phyloP scores from a whole-genome alignment of 2,888 invertebrate species.

The Crepidodera aurea region DNA sequence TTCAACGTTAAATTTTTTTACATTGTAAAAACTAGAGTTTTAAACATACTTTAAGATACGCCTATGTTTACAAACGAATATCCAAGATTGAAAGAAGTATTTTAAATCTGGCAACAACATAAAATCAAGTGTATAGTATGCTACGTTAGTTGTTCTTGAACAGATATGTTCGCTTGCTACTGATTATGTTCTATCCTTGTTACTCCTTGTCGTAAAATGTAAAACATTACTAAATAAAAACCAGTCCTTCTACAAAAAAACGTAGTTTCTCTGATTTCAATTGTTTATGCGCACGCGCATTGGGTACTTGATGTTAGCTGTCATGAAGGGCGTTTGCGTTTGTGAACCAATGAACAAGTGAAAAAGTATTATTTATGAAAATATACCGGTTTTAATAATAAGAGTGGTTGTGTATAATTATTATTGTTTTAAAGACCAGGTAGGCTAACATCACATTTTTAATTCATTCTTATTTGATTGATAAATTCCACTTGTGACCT shows the following conservation, averaged over 20 bases:
- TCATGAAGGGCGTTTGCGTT: constrained; percentile 56
- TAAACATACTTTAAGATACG: too few relatives aligned
- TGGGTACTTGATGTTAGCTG: constrained; percentile 47
- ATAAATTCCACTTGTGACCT: constrained; percentile 31
- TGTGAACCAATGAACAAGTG: constrained; percentile 47
- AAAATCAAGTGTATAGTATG: background rate
- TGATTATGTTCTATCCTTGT: background rate
- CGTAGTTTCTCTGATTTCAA: background rate
- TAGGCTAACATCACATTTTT: constrained; percentile 25
- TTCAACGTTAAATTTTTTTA: too few relatives aligned
- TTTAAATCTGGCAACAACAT: background rate
- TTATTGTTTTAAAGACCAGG: constrained; percentile 37
- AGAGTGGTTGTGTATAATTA: constrained; percentile 43
- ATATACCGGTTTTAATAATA: constrained; percentile 28
- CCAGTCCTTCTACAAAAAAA: too few relatives aligned
- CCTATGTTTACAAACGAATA: too few relatives aligned
- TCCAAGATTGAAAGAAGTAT: background rate
- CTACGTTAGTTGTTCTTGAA: background rate
- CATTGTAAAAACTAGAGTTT: too few relatives aligned
- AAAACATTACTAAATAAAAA: too few relatives aligned
- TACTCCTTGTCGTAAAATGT: background rate
- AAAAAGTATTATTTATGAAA: constrained; percentile 38
- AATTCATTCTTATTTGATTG: constrained; percentile 15
- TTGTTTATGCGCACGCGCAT: constrained; percentile 40
- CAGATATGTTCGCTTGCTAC: background rate